Conservation (phyloP, 2,113 vertebrate genomes). For the Phalacrocorax aristotelis region DNA sequence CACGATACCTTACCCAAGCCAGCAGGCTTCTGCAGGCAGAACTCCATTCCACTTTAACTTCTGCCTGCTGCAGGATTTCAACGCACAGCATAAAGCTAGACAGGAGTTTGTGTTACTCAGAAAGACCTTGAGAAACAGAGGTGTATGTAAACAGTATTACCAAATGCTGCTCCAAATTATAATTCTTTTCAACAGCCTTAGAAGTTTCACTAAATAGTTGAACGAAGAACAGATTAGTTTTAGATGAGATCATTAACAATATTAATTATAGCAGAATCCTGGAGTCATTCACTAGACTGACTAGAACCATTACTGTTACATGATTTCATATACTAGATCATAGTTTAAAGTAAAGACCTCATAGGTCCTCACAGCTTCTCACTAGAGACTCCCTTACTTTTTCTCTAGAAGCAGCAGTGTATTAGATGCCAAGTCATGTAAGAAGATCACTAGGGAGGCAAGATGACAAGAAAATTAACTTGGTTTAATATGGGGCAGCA, state of each 20-base stretch:
- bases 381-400: neutral
- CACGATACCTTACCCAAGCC: slow-evolving; percentile 23
- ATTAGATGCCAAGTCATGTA: neutral
- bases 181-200: slow-evolving; percentile 70
- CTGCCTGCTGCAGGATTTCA: slow-evolving; percentile 76
- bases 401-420: neutral
- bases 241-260: neutral
- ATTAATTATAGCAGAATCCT: neutral
- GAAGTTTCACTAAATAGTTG: slow-evolving; percentile 82
- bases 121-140: slow-evolving; percentile 78
- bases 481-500: neutral
- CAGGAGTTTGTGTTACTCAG: slow-evolving; percentile 82
- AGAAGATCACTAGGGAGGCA: neutral
- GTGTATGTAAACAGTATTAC: slow-evolving; percentile 70
- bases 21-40: slow-evolving; percentile 74
- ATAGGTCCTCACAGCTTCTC: neutral
- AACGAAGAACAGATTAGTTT: neutral
- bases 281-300: neutral
- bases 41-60: slow-evolving; percentile 76
- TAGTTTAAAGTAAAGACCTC: neutral
- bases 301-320: neutral
- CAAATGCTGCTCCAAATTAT: slow-evolving; percentile 73
- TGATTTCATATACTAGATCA: neutral
- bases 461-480: neutral
- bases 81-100: slow-evolving; percentile 83